Conservation (phyloP, 92 coral and sea anemone species). For the Porites evermanni region DNA sequence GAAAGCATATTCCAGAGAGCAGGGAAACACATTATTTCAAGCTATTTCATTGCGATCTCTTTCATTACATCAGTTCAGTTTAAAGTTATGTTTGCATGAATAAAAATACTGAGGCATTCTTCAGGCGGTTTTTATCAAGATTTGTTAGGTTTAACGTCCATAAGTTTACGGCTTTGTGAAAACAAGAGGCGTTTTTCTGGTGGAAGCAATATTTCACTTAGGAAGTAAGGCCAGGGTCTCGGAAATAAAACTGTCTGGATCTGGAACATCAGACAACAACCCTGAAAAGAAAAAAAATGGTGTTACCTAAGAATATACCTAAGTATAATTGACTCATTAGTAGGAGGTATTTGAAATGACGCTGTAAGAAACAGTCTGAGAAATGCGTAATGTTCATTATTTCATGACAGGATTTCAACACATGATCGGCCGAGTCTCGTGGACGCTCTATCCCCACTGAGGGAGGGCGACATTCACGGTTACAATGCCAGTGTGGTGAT, state of each 20-base stretch:
- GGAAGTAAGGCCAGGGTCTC: slow-evolving; percentile 61
- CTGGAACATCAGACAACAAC: slow-evolving; percentile 61
- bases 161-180: neutral
- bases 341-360: too few species aligned
- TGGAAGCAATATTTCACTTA: slow-evolving; percentile 43
- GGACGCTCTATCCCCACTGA: too few species aligned
- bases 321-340: too few species aligned
- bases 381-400: too few species aligned
- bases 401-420: too few species aligned
- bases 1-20: too few species aligned
- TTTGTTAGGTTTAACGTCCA: too few species aligned
- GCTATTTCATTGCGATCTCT: slow-evolving; percentile 1
- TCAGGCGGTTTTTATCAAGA: neutral
- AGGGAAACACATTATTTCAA: too few species aligned
- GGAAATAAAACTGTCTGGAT: slow-evolving; percentile 69
- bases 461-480: too few species aligned
- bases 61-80: neutral
- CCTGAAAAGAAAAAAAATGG: slow-evolving; percentile 47
- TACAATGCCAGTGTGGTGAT: too few species aligned
- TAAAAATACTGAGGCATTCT: neutral
- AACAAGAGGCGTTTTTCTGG: neutral
- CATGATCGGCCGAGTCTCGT: too few species aligned
- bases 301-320: neutral
- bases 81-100: neutral
- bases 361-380: too few species aligned